Base-by-base conservation (phyloP, 2,888 invertebrate species). In the Leucania comma region DNA sequence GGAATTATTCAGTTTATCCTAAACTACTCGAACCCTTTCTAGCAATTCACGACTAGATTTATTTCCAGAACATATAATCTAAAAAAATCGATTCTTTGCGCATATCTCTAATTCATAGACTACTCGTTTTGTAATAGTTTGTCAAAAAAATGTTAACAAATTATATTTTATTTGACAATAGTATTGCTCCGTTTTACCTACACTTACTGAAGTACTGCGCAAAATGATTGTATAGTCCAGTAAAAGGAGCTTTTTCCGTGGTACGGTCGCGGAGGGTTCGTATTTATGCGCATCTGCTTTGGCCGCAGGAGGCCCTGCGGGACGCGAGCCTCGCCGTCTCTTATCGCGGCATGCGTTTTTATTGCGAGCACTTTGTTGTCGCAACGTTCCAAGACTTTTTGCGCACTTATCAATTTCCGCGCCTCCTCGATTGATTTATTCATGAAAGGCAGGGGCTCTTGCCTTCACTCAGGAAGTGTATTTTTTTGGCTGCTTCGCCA, bases 201-300 rank as follows among this genome's bases (percentile, higher is more conserved):
- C n/a, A 17, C 14, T 35, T 42, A 32, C 32, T 56, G 42, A 68
- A 71, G 62, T 69, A 65, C 42, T 61, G 46, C 54, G 73, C 73
- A 65, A 77, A 70, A 46, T 29, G 0, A n/a, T 60, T 46, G 58
- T 42, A 29, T 29, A 56, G 51, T 65, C 42, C 70, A 75, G 75
- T 85, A 80, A 83, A 73, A 75, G 72, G 63, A 68, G 64, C 78
- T 79, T 82, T 77, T 79, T 53, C 62, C 32, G 24, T 60, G 76
- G 80, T 79, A 81, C 78, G 81, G 74, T 74, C 75, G 75, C 72
- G 81, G 75, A 78, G 81, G 71, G 72, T 73, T 69, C 82, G 87
- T 91, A 94, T 93, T 92, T 95, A 95, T 95, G 95, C 93, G 94
- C 95, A 95, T 96, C 93, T 94, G 90, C 94, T 95, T 94, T 94